Evolutionary conservation across 2,888 invertebrate genomes (phyloP).

Genomic region (Selenia dentaria): DNA sequence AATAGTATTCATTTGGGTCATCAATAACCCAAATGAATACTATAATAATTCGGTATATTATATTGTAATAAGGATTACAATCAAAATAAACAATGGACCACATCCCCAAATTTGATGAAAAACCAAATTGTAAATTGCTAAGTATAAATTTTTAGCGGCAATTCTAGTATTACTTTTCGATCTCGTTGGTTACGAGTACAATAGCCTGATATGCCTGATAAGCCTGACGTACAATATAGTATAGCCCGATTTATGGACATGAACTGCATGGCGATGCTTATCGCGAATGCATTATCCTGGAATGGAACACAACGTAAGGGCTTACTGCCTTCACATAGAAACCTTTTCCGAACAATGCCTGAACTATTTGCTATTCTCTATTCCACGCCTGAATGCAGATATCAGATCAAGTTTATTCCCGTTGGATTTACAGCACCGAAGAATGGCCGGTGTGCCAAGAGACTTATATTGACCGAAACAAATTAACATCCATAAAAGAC

Average conservation of each 20-base stretch:
- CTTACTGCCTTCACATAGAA: slow-evolving; percentile 11
- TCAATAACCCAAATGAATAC: slow-evolving; percentile 8
- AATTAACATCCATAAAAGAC: too few species aligned
- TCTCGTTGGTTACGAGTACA: slow-evolving; percentile 13
- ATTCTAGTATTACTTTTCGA: slow-evolving; percentile 2
- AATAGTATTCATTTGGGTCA: slow-evolving; percentile 37
- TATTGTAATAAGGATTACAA: too few species aligned
- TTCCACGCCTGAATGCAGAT: slow-evolving; percentile 8
- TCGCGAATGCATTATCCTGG: slow-evolving; percentile 21
- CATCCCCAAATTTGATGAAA: too few species aligned
- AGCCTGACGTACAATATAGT: too few species aligned
- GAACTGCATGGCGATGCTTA: slow-evolving; percentile 28
- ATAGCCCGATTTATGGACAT: slow-evolving; percentile 29
- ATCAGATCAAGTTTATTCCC: slow-evolving; percentile 33
- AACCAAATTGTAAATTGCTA: too few species aligned
- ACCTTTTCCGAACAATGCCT: slow-evolving; percentile 8
- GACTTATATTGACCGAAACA: too few species aligned
- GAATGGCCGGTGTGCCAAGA: too few species aligned
- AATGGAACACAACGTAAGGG: slow-evolving; percentile 3
- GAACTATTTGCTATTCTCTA: neutral
- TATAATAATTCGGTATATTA: too few species aligned
- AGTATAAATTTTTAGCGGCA: too few species aligned
- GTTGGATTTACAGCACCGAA: slow-evolving; percentile 23
- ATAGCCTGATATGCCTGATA: too few species aligned
- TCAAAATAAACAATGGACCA: too few species aligned